Evolutionary conservation across 1,140 invertebrate species (phyloP), one percentile per base, ranked within the genome.

Genomic region (Drosophila funebris): DNA sequence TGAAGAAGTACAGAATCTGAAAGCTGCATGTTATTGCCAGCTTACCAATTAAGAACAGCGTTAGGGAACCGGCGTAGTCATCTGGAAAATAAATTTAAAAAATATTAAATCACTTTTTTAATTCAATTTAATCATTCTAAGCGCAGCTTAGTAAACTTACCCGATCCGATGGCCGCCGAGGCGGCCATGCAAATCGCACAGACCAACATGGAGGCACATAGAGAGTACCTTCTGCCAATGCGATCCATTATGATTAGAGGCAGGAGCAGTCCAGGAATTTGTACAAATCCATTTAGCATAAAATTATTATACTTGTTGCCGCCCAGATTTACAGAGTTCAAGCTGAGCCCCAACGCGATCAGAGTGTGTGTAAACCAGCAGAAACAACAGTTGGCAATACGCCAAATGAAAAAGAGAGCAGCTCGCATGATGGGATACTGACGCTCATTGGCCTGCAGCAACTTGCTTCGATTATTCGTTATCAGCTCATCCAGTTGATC

Each of bases 281-380:
- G 96, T 46, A 96, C 93, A n/a, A 94, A 83, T 58, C 94, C 94
- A 58, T 95, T 95, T 1, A 96, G 91, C 50, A 95, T 94, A 74
- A 96, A 96, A 90, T 96, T 95, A 3, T 93, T 90, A 90, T 96
- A 96, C 78, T 93, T 94, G 83, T 95, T 94, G 18, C 96, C 96
- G 0, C 94, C 94, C 36, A 97, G 92, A 53, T 95, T 93, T 1
- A 96, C 95, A 0, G 96, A 95, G 83, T 96, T 96, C 37, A 97
- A 93, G n/a, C 96, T 96, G 9, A 97, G 89, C 0, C 96, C 97
- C 90, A 96, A 96, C 79, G 96, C 97, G 4, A 96, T 94, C 78
- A 97, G 95, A 0, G 94, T 93, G 68, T 94, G 94, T 0, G 94
- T 94, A 2, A 95, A 92, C 95, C 95, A 96, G 90, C 94, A 96